Evolutionary conservation across 1,140 invertebrate species (phyloP), one percentile per base, ranked within the genome.

Genomic region (Cotesia vestalis): DNA sequence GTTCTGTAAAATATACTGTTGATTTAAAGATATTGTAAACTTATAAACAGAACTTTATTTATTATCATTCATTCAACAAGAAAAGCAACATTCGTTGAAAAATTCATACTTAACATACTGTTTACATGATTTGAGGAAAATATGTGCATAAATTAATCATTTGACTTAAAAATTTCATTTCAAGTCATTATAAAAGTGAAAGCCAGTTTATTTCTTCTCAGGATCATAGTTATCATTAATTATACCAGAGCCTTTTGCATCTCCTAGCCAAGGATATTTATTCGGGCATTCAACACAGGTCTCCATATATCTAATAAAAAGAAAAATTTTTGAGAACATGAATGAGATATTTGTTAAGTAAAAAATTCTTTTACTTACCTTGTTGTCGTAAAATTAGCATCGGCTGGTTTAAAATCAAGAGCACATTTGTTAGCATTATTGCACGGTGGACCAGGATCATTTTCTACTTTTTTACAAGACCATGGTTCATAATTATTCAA

Each of bases 211-310:
- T 75, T 64, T 72, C 72, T 73, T 72, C 77, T 94, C 92, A 67
- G 93, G 92, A 81, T 92, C 91, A 78, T 95, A 96, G 83, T 93
- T 94, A 76, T 95, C 94, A 73, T 89, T 92, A 55, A 90, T 88
- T 70, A 93, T 90, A 4, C 94, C 94, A 62, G 93, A 92, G 73
- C 95, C 95, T 80, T 91, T 92, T 1, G 94, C 92, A 84, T 96
- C 95, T 46, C 94, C 94, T 11, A 94, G 81, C 94, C 94, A 96
- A 4, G 94, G 94, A 85, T 94, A 95, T 83, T 92, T 92, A 72
- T 92, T 93, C 35, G 95, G 95, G 82, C 95, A 97, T 72, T 95
- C 93, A 62, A 86, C 89, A 82, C 95, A 97, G 2, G 95, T 95
- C 81, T 95, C 92, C 90, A 97, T 91, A 81, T 97, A 96, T 80